Conservation (phyloP, 1,140 invertebrate genomes). For the Belonocnema kinseyi region DNA sequence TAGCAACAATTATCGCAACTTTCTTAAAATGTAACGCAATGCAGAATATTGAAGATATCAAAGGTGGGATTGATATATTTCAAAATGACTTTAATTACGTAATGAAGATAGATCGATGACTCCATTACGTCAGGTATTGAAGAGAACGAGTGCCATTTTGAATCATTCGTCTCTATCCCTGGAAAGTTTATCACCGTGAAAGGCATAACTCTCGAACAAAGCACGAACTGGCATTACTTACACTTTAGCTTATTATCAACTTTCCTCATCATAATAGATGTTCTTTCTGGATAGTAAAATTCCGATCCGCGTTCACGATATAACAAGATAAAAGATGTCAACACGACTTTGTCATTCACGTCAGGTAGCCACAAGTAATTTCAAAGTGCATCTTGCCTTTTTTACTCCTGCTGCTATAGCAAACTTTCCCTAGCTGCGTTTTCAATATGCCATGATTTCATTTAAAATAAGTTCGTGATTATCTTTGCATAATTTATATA, state of each 20-base stretch:
- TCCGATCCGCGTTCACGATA: conserved; percentile 19
- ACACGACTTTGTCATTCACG: conserved; percentile 25
- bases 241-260: conserved; percentile 31
- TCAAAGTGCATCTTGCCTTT: neutral
- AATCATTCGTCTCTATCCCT: conserved; percentile 26
- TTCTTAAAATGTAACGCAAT: no score
- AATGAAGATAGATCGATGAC: conserved; percentile 18
- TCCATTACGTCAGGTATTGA: conserved; percentile 28
- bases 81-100: neutral
- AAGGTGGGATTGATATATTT: neutral
- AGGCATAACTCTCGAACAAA: conserved; percentile 29
- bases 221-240: conserved; percentile 30
- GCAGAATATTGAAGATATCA: no score
- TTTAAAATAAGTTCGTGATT: neutral
- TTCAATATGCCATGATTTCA: neutral
- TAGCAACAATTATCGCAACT: no score
- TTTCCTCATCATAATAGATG: conserved; percentile 31
- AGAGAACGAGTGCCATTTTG: conserved; percentile 27
- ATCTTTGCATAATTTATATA: no score
- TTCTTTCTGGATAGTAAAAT: conserved; percentile 28
- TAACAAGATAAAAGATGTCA: conserved; percentile 25
- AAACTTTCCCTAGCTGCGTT: neutral
- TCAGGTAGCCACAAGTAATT: conserved; percentile 11
- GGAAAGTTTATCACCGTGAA: conserved; percentile 30
- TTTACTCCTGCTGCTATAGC: neutral